Evolutionary conservation across 2,113 vertebrate species (phyloP).

Genomic region (Brachionichthys hirsutus): DNA sequence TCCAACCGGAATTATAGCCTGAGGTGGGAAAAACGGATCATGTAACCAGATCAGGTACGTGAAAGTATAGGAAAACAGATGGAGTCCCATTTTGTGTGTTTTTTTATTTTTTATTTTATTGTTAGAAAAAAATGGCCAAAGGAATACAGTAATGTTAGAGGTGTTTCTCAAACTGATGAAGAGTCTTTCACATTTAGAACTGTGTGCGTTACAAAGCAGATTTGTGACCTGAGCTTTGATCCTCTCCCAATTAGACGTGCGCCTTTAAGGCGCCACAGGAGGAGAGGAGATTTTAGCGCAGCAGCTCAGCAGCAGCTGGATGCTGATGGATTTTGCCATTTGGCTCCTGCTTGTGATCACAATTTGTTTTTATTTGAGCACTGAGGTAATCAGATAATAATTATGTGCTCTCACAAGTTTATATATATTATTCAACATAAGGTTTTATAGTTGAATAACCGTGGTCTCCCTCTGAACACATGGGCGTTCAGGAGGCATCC

Average conservation of each 20-base stretch:
- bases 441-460: no score
- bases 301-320: constrained; percentile 38
- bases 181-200: not conserved
- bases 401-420: no score
- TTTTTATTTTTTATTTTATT: not conserved
- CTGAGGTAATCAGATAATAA: not conserved
- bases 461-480: no score
- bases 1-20: constrained; percentile 40
- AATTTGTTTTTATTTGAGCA: no score
- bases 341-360: constrained; percentile 41
- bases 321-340: constrained; percentile 34
- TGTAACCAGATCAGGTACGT: constrained; percentile 67
- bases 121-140: no score
- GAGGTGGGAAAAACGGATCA: constrained; percentile 39
- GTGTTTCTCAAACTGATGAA: not conserved
- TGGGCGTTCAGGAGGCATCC: no score
- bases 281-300: constrained; percentile 11
- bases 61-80: not conserved
- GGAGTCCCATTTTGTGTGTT: not conserved
- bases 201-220: not conserved
- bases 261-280: constrained; percentile 12
- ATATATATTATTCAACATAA: no score
- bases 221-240: not conserved
- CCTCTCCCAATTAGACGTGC: not conserved
- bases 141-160: no score